These are phyloP conservation scores for Tipula helvola DNA, from an alignment of 2,888 invertebrate genomes.

Conservation along the genomic window DNA sequence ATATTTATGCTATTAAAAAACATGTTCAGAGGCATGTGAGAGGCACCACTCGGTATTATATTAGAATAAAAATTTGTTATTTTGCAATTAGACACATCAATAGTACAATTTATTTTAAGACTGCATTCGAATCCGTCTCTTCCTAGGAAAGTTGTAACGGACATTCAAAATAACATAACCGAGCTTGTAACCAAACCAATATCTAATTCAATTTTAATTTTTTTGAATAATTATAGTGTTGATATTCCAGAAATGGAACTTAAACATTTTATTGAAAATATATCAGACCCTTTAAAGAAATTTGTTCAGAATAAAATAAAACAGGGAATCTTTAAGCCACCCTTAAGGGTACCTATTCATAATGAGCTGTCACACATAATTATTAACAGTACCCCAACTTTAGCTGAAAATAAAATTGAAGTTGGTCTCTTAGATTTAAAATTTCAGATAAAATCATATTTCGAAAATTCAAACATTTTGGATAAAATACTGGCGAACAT, in stretches of 20 bases:
- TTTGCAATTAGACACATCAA: neutral
- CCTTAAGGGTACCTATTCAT: neutral
- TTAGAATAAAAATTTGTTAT: too few species aligned
- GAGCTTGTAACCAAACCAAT: neutral
- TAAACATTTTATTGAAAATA: too few species aligned
- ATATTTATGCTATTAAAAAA: too few species aligned
- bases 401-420: neutral
- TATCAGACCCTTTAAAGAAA: too few species aligned
- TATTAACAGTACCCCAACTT: neutral
- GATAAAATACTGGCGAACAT: too few species aligned
- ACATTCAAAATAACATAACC: too few species aligned
- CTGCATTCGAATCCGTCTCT: neutral
- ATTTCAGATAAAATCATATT: neutral
- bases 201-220: neutral
- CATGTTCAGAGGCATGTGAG: too few species aligned
- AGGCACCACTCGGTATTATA: too few species aligned
- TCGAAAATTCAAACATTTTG: neutral
- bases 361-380: neutral
- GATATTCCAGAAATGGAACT: too few species aligned
- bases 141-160: neutral
- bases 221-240: neutral
- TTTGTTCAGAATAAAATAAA: too few species aligned
- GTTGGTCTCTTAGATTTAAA: neutral
- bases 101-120: neutral
- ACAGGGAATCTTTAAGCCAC: neutral